These are phyloP conservation scores for Microtus richardsoni DNA, from an alignment of 2,113 vertebrate genomes.

Conservation along the genomic window DNA sequence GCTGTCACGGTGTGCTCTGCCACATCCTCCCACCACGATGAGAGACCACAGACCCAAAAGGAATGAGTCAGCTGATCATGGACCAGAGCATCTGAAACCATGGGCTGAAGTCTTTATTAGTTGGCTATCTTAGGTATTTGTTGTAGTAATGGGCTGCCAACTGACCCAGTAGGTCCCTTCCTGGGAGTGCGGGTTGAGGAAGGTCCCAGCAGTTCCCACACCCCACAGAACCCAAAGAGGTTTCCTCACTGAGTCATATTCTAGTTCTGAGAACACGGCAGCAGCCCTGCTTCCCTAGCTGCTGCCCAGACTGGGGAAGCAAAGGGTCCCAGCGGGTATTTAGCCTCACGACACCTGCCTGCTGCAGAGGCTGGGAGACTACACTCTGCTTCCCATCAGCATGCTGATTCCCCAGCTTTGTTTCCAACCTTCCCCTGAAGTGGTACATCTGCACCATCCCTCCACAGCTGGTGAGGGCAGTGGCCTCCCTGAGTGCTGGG, in stretches of 20 bases:
- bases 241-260: background rate
- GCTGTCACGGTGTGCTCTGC: background rate
- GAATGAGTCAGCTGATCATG: background rate
- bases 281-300: too few species aligned
- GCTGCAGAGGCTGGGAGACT: background rate
- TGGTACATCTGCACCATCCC: background rate
- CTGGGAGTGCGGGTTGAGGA: background rate
- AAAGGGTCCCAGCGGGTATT: background rate
- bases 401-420: background rate
- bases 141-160: background rate
- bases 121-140: background rate
- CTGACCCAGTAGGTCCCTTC: background rate
- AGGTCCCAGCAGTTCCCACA: background rate
- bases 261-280: background rate
- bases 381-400: background rate
- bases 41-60: background rate
- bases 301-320: background rate
- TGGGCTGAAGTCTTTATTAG: background rate
- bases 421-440: background rate
- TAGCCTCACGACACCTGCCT: background rate
- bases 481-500: background rate
- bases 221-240: background rate
- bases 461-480: background rate
- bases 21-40: background rate
- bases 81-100: background rate